Evolutionary conservation across 2,888 invertebrate genomes (phyloP).

Genomic region (Platycnemis pennipes): DNA sequence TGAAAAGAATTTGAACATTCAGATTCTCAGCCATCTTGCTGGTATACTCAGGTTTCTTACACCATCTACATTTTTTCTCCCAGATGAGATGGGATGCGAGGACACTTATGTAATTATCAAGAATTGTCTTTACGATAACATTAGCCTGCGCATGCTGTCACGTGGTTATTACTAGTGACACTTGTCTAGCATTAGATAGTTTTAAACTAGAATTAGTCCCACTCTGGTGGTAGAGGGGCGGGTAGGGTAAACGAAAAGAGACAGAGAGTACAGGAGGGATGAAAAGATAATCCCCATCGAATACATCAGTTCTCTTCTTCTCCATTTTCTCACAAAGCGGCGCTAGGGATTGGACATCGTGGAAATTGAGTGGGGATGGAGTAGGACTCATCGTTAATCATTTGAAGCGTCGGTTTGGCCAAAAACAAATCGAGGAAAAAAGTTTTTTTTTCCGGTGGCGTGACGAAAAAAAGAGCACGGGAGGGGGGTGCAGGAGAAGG

Average conservation of each 20-base stretch:
- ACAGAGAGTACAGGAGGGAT: too few species aligned
- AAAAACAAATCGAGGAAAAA: conserved; percentile 39
- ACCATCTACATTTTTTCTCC: too few species aligned
- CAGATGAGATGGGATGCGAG: too few species aligned
- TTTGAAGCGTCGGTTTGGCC: conserved; percentile 22
- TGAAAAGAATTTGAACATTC: too few species aligned
- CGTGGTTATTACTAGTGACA: neutral
- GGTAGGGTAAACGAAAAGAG: neutral
- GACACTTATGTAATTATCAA: neutral
- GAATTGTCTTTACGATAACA: neutral
- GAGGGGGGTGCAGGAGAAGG: too few species aligned
- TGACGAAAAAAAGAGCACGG: conserved; percentile 20
- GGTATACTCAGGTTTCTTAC: too few species aligned
- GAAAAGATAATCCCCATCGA: neutral
- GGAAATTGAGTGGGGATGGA: conserved; percentile 31
- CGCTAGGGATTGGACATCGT: neutral
- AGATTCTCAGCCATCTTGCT: too few species aligned
- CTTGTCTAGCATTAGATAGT: too few species aligned
- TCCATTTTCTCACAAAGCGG: neutral
- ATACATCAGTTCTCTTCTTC: neutral
- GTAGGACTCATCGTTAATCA: conserved; percentile 5
- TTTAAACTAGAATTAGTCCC: neutral
- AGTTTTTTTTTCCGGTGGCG: neutral
- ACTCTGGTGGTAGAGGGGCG: neutral
- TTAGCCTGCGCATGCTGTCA: neutral